A percentile compares a stretch with the other conserved stretches of the same genome.
Evolutionary conservation across 2,113 vertebrate species (phyloP).

Genomic region (Panthera leo): DNA sequence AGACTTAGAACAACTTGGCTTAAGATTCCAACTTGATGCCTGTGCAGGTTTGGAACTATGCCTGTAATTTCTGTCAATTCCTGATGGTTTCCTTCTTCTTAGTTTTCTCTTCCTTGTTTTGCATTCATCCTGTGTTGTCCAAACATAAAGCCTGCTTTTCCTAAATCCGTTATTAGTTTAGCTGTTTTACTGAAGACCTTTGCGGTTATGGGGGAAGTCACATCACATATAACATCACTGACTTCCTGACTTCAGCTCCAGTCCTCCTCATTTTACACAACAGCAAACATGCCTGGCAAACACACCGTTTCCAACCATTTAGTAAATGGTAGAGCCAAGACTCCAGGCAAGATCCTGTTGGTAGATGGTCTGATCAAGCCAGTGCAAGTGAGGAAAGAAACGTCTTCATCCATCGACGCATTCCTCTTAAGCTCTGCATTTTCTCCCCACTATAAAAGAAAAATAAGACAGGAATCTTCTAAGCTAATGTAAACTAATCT

Average conservation of each 20-base stretch:
- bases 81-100: background rate
- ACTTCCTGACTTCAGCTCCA: background rate
- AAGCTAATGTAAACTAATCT: background rate
- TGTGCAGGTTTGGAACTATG: background rate
- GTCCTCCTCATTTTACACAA: background rate
- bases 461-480: background rate
- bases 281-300: background rate
- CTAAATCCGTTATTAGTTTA: background rate
- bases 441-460: background rate
- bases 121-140: background rate
- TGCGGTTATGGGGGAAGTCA: background rate
- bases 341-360: background rate
- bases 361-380: background rate
- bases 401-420: background rate
- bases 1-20: background rate
- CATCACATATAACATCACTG: background rate
- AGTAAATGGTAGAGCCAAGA: background rate
- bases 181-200: background rate
- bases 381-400: background rate
- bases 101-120: background rate
- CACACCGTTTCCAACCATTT: background rate
- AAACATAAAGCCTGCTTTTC: background rate
- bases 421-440: background rate
- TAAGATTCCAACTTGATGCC: slow-evolving; percentile 28
- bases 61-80: background rate